Evolutionary conservation across 1,140 invertebrate species (phyloP).

Genomic region (Apocrypta bakeri): DNA sequence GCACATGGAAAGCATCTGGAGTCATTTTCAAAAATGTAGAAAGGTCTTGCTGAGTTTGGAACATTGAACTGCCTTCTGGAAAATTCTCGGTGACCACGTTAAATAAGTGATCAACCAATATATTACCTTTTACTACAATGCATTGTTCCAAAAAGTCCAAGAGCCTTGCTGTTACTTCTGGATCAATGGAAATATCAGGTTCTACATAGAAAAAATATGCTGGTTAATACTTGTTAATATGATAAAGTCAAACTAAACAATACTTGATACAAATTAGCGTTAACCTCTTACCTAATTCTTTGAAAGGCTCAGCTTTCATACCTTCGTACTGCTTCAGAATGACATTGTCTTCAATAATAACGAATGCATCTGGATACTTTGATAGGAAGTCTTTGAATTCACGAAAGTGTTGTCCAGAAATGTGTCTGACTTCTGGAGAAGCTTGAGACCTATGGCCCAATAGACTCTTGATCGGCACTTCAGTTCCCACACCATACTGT

Average conservation of each 20-base stretch:
- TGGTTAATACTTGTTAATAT: not conserved
- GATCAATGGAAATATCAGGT: conserved; percentile 87
- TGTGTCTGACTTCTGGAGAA: conserved; percentile 95
- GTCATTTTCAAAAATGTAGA: conserved; percentile 92
- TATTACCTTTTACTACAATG: conserved; percentile 85
- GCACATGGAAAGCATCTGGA: conserved; percentile 91
- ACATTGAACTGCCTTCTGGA: conserved; percentile 86
- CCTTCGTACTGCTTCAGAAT: conserved; percentile 80
- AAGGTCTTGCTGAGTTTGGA: conserved; percentile 90
- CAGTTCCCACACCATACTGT: conserved; percentile 91
- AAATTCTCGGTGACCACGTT: conserved; percentile 86
- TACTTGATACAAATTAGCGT: too few species aligned
- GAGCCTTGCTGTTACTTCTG: conserved; percentile 83
- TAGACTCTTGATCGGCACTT: conserved; percentile 94
- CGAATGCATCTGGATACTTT: conserved; percentile 90
- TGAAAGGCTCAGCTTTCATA: conserved; percentile 71
- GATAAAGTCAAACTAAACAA: not conserved
- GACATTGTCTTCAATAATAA: conserved; percentile 91
- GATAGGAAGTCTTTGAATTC: conserved; percentile 94
- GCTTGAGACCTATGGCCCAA: conserved; percentile 95
- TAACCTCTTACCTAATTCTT: conserved; percentile 63
- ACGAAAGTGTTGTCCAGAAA: conserved; percentile 94
- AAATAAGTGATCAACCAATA: conserved; percentile 90
- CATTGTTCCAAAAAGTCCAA: conserved; percentile 86
- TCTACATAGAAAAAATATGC: conserved; percentile 57